A percentile compares a stretch with the other conserved stretches of the same genome.
phyloP scores from a whole-genome alignment of 2,113 vertebrate species.

The Chaenocephalus aceratus region DNA sequence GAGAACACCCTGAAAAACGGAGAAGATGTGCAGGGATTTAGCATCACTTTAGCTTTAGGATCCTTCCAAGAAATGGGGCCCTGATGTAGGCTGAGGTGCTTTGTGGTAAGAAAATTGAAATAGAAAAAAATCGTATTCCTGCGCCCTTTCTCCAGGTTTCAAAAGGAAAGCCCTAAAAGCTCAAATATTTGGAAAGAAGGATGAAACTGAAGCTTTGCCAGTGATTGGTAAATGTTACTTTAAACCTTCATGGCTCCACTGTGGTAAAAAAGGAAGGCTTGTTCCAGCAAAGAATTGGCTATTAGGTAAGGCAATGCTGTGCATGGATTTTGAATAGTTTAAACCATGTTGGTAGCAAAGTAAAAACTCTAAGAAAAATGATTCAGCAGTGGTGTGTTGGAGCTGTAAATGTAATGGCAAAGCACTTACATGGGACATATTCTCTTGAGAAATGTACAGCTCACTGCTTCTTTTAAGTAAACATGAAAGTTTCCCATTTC shows the following conservation, averaged over 20 bases:
- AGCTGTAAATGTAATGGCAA: conserved; percentile 1
- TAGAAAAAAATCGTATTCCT: background rate
- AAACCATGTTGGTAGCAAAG: background rate
- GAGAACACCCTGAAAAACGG: conserved; percentile 14
- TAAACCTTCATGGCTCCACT: background rate
- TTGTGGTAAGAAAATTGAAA: conserved; percentile 8
- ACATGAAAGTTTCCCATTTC: background rate
- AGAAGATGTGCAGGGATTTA: conserved; percentile 8
- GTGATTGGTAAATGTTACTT: conserved; percentile 1
- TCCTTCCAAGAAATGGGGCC: background rate
- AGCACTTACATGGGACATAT: background rate
- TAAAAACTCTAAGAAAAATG: background rate
- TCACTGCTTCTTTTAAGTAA: background rate
- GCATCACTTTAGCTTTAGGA: background rate
- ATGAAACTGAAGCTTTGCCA: conserved; percentile 6
- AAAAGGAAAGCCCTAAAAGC: background rate
- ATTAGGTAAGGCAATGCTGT: background rate
- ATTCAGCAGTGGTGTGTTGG: background rate
- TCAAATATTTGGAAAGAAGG: conserved; percentile 6
- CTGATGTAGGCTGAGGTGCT: background rate
- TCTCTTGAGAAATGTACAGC: background rate
- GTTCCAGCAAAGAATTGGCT: background rate
- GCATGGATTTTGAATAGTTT: conserved; percentile 5
- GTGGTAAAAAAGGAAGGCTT: background rate
- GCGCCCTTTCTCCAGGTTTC: background rate